Evolutionary conservation across 30 jellyfish, hydroid and myxozoan genomes (phyloP).

Genomic region (Aurelia sp.): DNA sequence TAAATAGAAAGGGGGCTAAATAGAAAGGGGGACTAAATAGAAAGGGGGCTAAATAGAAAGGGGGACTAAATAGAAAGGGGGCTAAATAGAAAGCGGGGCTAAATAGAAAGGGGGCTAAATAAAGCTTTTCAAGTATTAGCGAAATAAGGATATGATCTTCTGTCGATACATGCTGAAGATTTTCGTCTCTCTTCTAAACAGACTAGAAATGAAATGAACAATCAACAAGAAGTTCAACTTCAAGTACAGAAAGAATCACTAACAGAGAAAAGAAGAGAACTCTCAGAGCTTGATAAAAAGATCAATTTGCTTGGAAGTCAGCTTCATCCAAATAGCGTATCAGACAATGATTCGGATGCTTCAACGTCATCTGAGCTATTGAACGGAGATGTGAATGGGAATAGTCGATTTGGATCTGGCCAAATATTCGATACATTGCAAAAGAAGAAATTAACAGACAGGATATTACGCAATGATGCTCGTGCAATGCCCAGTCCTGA

Average conservation of each 20-base stretch:
- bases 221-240: conserved; percentile 82
- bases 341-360: conserved; percentile 64
- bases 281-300: conserved; percentile 71
- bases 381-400: conserved; percentile 60
- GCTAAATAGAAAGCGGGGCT: too few relatives aligned
- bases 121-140: too few relatives aligned
- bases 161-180: too few relatives aligned
- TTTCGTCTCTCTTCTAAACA: conserved; percentile 4
- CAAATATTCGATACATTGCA: conserved; percentile 64
- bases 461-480: conserved; percentile 10
- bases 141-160: too few relatives aligned
- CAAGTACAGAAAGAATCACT: conserved; percentile 72
- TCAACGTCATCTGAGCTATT: conserved; percentile 46
- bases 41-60: too few relatives aligned
- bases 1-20: too few relatives aligned
- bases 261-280: conserved; percentile 74
- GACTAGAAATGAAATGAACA: conserved; percentile 92
- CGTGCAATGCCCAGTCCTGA: conserved; percentile 36
- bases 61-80: too few relatives aligned
- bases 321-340: conserved; percentile 39
- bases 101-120: too few relatives aligned
- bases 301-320: conserved; percentile 80
- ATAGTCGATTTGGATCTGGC: conserved; percentile 50
- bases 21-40: too few relatives aligned
- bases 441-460: conserved; percentile 45